Evolutionary conservation across 2,888 invertebrate genomes (phyloP).

Genomic region (Lithophane socia): DNA sequence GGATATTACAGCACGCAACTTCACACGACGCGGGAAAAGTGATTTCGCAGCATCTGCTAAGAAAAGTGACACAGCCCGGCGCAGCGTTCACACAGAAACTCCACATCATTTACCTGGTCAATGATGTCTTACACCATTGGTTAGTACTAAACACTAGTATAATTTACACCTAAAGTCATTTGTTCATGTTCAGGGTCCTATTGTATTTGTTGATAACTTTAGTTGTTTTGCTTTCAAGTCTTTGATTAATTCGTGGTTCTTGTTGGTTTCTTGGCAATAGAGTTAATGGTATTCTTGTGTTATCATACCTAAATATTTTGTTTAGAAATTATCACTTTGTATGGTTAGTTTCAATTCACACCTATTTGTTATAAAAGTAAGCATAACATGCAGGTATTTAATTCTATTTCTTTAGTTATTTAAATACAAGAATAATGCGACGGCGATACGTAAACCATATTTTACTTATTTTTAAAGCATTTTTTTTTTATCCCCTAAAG

Average conservation of each 20-base stretch:
- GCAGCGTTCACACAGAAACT: slow-evolving; percentile 97
- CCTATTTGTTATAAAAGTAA: slow-evolving; percentile 25
- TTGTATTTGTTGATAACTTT: slow-evolving; percentile 49
- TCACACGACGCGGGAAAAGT: slow-evolving; percentile 96
- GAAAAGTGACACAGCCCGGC: slow-evolving; percentile 93
- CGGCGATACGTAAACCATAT: slow-evolving; percentile 36
- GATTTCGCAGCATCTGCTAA: slow-evolving; percentile 96
- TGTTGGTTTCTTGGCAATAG: slow-evolving; percentile 48
- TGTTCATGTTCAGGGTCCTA: slow-evolving; percentile 48
- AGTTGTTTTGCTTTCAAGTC: slow-evolving; percentile 32
- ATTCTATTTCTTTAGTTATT: slow-evolving; percentile 19
- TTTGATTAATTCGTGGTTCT: slow-evolving; percentile 44
- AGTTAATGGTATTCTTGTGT: slow-evolving; percentile 28
- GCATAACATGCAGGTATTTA: slow-evolving; percentile 29
- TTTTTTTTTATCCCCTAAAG: slow-evolving; percentile 26
- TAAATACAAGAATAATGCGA: slow-evolving; percentile 24
- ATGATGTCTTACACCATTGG: slow-evolving; percentile 99
- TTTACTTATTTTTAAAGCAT: slow-evolving; percentile 21
- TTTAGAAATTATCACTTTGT: slow-evolving; percentile 20
- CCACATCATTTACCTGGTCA: slow-evolving; percentile 99
- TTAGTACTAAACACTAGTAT: slow-evolving; percentile 88
- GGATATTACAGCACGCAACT: slow-evolving; percentile 98
- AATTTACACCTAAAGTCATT: slow-evolving; percentile 46
- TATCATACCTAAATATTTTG: slow-evolving; percentile 25
- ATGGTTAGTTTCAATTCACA: slow-evolving; percentile 28